Evolutionary conservation across 2,888 invertebrate genomes (phyloP), one percentile per base, ranked within the genome.

Genomic region (Agrochola macilenta): DNA sequence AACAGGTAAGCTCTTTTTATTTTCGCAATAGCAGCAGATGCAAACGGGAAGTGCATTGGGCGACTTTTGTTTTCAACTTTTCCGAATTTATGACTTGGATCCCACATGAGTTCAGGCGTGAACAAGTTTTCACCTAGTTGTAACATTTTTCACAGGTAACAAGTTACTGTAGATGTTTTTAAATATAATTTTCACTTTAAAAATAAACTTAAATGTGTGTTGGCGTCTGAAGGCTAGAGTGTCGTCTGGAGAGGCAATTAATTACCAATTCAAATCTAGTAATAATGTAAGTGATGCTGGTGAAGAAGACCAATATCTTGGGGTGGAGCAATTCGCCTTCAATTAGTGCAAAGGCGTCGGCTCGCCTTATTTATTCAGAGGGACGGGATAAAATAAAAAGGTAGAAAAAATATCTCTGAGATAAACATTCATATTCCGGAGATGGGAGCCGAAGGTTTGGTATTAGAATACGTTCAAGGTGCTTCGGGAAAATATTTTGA

Each of bases 321-420:
- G 88, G 89, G 84, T 88, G 83, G 81, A 89, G 90, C 90, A 92
- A 92, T 92, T 93, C 92, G 85, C 79, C 91, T 93, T 93, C 94
- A 94, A 94, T 94, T 94, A 94, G 93, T 88, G 79, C 86, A 90
- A 49, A 74, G 91, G 92, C 92, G 91, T 91, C 90, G 89, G 92
- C 85, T 90, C 91, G 85, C 87, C 84, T 94, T 93, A 94, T 93
- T 95, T 94, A 94, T 95, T 94, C 93, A 93, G 90, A 92, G 90
- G 92, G 92, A 90, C 90, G 87, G 90, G 89, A 91, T 91, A 90
- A 92, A 93, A 92, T 92, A 91, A 92, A 93, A 93, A 91, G 88
- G 89, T 90, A 90, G 91, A 91, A 90, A 93, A 87, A 93, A 93
- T 91, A 91, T 89, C 87, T 89, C 83, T 78, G 88, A 89, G 91